Conservation (phyloP, 2,797 vertebrate genomes). For the Gymnothorax reevesii region DNA sequence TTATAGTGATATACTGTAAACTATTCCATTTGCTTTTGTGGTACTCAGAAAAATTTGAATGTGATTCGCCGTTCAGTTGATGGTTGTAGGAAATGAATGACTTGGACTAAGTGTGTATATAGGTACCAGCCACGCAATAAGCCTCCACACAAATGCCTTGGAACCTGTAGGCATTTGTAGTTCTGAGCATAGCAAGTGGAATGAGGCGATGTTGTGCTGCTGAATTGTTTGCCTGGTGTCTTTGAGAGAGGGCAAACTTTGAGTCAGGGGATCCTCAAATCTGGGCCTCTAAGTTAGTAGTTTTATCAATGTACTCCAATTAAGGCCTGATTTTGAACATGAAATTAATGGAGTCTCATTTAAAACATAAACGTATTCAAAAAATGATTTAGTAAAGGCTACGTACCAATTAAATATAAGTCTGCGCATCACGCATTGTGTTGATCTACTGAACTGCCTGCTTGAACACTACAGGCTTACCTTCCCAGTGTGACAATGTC, state of each 20-base stretch:
- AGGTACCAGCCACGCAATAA: background rate
- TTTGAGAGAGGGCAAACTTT: background rate
- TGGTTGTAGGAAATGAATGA: background rate
- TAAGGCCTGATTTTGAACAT: background rate
- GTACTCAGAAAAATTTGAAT: background rate
- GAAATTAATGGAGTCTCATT: background rate
- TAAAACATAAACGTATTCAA: background rate
- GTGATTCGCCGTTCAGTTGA: background rate
- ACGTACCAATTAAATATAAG: no score
- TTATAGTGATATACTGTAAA: background rate
- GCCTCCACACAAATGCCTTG: background rate
- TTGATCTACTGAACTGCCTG: background rate
- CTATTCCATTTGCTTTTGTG: background rate
- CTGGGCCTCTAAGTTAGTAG: background rate
- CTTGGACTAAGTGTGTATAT: background rate
- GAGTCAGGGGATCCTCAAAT: background rate
- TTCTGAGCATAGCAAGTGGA: background rate
- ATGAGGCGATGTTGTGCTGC: background rate
- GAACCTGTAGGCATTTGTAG: background rate
- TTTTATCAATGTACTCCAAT: background rate
- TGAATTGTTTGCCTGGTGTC: background rate
- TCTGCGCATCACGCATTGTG: background rate
- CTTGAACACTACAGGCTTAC: background rate
- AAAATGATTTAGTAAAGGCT: background rate
- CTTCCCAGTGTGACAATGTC: background rate